Percentiles rank a stretch among this genome's conserved stretches.
phyloP scores from a whole-genome alignment of 2,888 invertebrate genomes.

The Folsomia manolachei region DNA sequence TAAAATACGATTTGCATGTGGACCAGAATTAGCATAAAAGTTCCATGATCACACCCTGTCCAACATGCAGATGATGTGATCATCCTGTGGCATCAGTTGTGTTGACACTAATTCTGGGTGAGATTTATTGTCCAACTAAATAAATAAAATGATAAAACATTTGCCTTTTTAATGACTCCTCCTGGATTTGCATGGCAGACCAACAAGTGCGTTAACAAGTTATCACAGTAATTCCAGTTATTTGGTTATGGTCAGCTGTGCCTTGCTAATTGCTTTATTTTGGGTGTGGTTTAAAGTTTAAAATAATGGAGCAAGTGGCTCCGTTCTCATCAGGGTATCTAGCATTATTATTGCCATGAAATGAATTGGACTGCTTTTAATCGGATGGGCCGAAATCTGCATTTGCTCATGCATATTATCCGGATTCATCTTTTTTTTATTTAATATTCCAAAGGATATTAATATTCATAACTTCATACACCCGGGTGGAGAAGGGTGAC shows the following conservation, averaged over 20 bases:
- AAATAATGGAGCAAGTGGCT: constrained; percentile 14
- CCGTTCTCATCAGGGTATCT: constrained; percentile 18
- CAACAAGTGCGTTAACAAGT: background rate
- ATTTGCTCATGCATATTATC: background rate
- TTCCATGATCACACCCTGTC: background rate
- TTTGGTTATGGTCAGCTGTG: background rate
- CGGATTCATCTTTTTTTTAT: background rate
- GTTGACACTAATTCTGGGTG: constrained; percentile 15
- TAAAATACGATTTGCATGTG: constrained; percentile 11
- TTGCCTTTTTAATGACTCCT: constrained; percentile 17
- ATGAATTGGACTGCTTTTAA: too few species aligned
- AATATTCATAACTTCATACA: constrained; percentile 22
- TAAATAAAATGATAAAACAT: background rate
- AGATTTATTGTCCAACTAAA: constrained; percentile 9
- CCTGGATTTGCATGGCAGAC: background rate
- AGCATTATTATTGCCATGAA: too few species aligned
- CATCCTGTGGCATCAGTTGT: background rate
- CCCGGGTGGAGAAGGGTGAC: background rate
- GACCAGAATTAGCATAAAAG: background rate
- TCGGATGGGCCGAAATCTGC: background rate
- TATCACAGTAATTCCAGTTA: too few species aligned
- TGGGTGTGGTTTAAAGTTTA: too few species aligned
- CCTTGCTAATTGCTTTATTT: background rate
- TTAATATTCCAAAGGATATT: background rate
- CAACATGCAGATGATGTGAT: background rate